Evolutionary conservation across 2,888 invertebrate genomes (phyloP).

Genomic region (Molanna angustata): DNA sequence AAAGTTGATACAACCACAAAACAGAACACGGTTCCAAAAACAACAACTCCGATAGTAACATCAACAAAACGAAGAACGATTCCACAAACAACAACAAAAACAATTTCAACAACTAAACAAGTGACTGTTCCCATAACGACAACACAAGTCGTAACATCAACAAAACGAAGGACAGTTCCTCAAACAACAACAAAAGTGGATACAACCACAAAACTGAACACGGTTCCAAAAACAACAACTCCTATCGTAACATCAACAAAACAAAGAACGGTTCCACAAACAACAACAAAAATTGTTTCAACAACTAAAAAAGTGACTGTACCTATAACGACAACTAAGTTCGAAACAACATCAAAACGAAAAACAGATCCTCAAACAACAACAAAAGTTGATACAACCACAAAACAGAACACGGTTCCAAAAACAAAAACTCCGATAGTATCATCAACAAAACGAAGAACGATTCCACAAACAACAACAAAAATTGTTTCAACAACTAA

Average conservation of each 20-base stretch:
- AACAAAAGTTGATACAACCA: slow-evolving; percentile 1
- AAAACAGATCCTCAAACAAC: slow-evolving; percentile 1
- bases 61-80: background rate
- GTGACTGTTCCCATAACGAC: background rate
- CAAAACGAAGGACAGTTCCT: background rate
- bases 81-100: background rate
- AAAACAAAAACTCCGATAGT: background rate
- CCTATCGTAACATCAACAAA: background rate
- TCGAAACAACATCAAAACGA: background rate
- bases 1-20: background rate
- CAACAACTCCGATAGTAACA: slow-evolving; percentile 5
- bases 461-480: background rate
- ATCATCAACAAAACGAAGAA: background rate
- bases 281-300: slow-evolving; percentile 2
- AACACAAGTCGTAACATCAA: background rate
- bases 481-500: too few relatives aligned
- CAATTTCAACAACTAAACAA: slow-evolving; percentile 1
- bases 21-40: background rate
- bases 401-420: background rate
- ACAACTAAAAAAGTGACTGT: too few relatives aligned
- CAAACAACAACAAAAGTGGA: slow-evolving; percentile 4
- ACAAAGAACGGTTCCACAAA: background rate
- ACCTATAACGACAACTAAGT: too few relatives aligned
- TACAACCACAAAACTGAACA: slow-evolving; percentile 9
- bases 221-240: slow-evolving; percentile 3